Evolutionary conservation across 2,888 invertebrate genomes (phyloP), one percentile per base, ranked within the genome.

Genomic region (Hydrotaea diabolus): DNA sequence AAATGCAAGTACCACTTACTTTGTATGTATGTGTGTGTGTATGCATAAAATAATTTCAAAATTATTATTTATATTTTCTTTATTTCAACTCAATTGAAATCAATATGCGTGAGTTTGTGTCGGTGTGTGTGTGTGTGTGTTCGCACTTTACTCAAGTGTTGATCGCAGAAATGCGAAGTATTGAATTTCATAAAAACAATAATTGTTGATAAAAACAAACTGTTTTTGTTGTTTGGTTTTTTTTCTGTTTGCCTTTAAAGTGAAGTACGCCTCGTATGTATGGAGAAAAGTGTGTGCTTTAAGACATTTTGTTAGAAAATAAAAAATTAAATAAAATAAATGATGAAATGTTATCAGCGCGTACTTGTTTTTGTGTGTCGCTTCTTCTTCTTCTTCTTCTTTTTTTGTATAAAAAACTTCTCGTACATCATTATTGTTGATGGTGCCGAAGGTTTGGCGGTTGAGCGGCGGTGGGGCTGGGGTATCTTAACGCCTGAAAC

Each of bases 71-170:
- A n/a, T 13, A n/a, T 49, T 49, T 49, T n/a, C n/a, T n/a, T 49
- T n/a, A n/a, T n/a, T n/a, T 13, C n/a, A 49, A 49, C 15, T 13
- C 13, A 49, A 49, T n/a, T 49, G 49, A 2, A 49, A 49, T 3
- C 2, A 7, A 49, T 49, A n/a, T 5, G 5, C 3, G 49, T 49
- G 5, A 43, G 49, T 49, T 9, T 39, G 49, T 15, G 11, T 43
- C 11, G 43, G 9, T 49, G n/a, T 4, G 39, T 15, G 15, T 49
- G 49, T 49, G n/a, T 15, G 8, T 3, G n/a, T 49, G 5, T 62
- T 62, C 62, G 62, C 62, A 62, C 62, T 62, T 62, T 62, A 62
- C 31, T 62, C 62, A 62, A 62, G 62, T 62, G 62, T 62, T 62
- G 59, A 59, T 62, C 15, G 62, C 1, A 36, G 62, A 31, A 31